Base-by-base conservation (phyloP, 2,797 vertebrate species). In the Gymnocypris eckloni region DNA sequence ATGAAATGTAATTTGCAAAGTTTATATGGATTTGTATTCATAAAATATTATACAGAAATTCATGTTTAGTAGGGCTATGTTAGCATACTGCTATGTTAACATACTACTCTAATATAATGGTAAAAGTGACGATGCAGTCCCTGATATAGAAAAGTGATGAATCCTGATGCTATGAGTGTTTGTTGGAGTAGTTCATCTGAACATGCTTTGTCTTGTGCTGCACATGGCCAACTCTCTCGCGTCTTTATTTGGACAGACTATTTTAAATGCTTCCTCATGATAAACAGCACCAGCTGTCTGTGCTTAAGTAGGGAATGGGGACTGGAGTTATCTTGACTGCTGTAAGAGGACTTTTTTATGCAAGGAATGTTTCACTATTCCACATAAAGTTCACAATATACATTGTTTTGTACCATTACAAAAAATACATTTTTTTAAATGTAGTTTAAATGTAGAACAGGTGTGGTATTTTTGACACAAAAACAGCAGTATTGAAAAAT, bases 261-360 rank as follows among this genome's bases (percentile, higher is more conserved):
- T 91, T 94, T 95, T 94, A 95, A 94, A 95, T 94, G 91, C 94
- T 91, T 91, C 93, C 90, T 91, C 89, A 92, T 95, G 94, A 96
- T 92, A 87, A 91, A 94, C 94, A 95, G 94, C 93, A 93, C 93
- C 95, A 95, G 94, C 94, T 96, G 94, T 87, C 75, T 87, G 89
- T 82, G 89, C 79, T 84, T 85, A 64, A 84, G 82, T 72, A 91
- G 71, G 13, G n/a, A 52, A 25, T 75, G 9, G 70, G 67, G 64
- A 67, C 61, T 50, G 76, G 56, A 64, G 39, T 90, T 88, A 71
- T 85, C 1, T 43, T 86, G 88, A 87, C 43, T 83, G 84, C 13
- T 48, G 9, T 39, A 28, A 72, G 73, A 76, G 85, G 87, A 90
- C 87, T n/a, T 71, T 54, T 69, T 89, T 48, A 10, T 59, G 82